phyloP scores from a whole-genome alignment of 53 echinoderm and acorn worm genomes.

The Antedon mediterranea region DNA sequence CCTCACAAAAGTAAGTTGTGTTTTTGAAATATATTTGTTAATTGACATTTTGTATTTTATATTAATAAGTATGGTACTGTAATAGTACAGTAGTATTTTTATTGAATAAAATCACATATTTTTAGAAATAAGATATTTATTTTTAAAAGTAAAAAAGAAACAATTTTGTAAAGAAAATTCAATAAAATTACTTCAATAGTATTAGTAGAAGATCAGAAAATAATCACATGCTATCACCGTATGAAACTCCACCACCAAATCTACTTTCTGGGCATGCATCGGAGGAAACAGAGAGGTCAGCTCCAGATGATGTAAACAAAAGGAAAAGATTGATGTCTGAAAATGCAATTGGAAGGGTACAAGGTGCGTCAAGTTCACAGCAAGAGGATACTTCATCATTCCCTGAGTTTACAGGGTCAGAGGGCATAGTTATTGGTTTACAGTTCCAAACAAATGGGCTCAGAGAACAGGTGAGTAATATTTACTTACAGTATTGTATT shows the following conservation, averaged over 20 bases:
- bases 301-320: neutral
- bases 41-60: neutral
- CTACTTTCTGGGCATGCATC: neutral
- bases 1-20: slow-evolving; percentile 9
- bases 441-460: slow-evolving; percentile 43
- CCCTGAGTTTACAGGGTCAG: slow-evolving; percentile 1
- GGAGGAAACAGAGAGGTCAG: neutral
- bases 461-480: slow-evolving; percentile 42
- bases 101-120: too few relatives aligned
- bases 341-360: slow-evolving; percentile 4
- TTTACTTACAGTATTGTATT: too few relatives aligned
- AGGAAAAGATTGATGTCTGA: slow-evolving; percentile 4
- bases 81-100: too few relatives aligned
- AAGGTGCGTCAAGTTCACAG: neutral
- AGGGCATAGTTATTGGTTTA: slow-evolving; percentile 39
- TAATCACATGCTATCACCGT: neutral
- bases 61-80: too few relatives aligned
- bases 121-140: too few relatives aligned
- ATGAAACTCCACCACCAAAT: neutral
- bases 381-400: neutral
- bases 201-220: neutral
- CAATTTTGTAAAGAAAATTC: too few relatives aligned
- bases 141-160: too few relatives aligned
- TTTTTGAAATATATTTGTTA: neutral
- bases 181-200: neutral